Base-by-base conservation (phyloP, 2,113 vertebrate species). In the Pachycephala philippinensis region DNA sequence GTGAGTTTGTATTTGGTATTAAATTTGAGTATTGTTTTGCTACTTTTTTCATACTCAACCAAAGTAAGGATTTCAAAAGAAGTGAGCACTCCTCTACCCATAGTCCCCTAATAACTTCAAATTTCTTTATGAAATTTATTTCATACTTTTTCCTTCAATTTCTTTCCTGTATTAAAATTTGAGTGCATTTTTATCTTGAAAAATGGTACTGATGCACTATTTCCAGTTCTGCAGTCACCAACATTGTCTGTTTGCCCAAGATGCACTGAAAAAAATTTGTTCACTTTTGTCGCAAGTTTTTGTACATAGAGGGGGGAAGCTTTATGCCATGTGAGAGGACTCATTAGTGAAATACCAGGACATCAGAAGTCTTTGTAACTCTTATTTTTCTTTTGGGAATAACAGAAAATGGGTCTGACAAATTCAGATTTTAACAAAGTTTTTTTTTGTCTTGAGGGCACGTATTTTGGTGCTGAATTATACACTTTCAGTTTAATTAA, bases 141-240 rank as follows among this genome's bases (percentile, higher is more conserved):
- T 49, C 15, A 53, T 39, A 45, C 5, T 4, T 60, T 59, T 70
- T 60, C 35, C 13, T 65, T 84, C 4, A 11, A 0, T 65, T 66
- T 79, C 31, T 63, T 79, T 78, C 28, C 53, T 63, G 11, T 31
- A 15, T 68, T 71, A 54, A 66, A 72, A n/a, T 80, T 50, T n/a
- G 11, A 22, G 1, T 68, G n/a, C 33, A 17, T 52, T 72, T 5
- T 23, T 20, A 1, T 64, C 20, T 15, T 45, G 31, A 84, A 35
- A 65, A 63, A 30, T 37, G 1, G 10, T 52, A 15, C 31, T 1
- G 1, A 9, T 54, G 3, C 0, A 9, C 22, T 76, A 0, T 68
- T 89, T 77, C 69, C 44, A 50, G 0, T 76, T 44, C 33, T 50
- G 28, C 39, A 18, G 35, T 66, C 57, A 56, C n/a, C 26, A 60